Evolutionary conservation across 2,888 invertebrate genomes (phyloP).

Genomic region (Linnaemya vulpina): DNA sequence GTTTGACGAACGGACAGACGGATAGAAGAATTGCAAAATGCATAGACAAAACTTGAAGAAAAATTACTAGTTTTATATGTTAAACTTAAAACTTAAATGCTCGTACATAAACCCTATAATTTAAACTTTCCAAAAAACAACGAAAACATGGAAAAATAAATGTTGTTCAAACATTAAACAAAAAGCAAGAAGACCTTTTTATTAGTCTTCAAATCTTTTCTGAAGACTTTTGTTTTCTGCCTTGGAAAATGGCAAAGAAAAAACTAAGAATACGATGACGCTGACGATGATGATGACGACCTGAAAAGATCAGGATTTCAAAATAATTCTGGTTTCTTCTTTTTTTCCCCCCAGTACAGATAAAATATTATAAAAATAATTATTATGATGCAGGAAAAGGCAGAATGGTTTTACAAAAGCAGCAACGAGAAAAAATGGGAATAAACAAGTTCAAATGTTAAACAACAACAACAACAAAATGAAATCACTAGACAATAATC

Average conservation of each 20-base stretch:
- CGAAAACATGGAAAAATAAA: not conserved
- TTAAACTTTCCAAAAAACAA: slow-evolving; percentile 59
- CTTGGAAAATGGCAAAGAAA: slow-evolving; percentile 27
- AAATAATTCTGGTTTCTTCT: slow-evolving; percentile 10
- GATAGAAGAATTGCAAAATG: slow-evolving; percentile 28
- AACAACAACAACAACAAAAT: not conserved
- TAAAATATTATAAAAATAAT: slow-evolving; percentile 41
- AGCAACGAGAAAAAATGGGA: slow-evolving; percentile 13
- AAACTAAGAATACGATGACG: not conserved
- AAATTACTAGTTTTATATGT: slow-evolving; percentile 54
- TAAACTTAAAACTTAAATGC: slow-evolving; percentile 27
- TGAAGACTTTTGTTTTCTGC: not conserved
- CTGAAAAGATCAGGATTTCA: slow-evolving; percentile 61
- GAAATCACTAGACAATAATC: slow-evolving; percentile 42
- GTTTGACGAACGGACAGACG: slow-evolving; percentile 41
- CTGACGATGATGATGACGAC: slow-evolving; percentile 35
- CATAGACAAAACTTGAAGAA: slow-evolving; percentile 32
- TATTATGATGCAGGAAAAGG: slow-evolving; percentile 51
- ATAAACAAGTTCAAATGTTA: not conserved
- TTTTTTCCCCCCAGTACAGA: slow-evolving; percentile 9
- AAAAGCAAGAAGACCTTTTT: slow-evolving; percentile 50
- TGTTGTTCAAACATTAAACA: not conserved
- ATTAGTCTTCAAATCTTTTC: slow-evolving; percentile 15
- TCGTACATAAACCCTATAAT: slow-evolving; percentile 53
- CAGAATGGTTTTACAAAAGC: slow-evolving; percentile 3